Evolutionary conservation across 2,113 vertebrate genomes (phyloP), one percentile per base, ranked within the genome.

Genomic region (Electrona antarctica): DNA sequence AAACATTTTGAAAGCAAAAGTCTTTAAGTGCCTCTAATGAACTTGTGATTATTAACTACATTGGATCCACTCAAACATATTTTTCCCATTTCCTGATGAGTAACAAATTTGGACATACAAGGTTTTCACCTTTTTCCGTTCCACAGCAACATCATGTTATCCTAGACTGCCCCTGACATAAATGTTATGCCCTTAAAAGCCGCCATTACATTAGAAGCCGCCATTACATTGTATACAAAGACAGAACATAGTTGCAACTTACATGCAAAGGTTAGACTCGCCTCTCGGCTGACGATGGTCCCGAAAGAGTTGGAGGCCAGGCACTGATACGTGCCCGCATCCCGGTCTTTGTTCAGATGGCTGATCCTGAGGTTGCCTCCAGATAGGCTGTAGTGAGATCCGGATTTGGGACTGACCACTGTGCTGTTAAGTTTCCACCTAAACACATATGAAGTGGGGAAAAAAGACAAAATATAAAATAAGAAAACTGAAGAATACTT

Each of bases 351-450:
- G 90, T 95, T 95, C 76, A 97, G 95, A 73, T 92, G 94, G 88
- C 85, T 95, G 94, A 99, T 98, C 90, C 97, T 73, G 85, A 99
- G 93, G 92, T 91, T 98, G 71, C 96, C 96, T 90, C 96, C 96
- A 77, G 95, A 93, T 73, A 96, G 71, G 62, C 94, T 95, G 93
- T 96, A 96, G 90, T 93, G 96, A 60, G 94, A 96, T 93, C 96
- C 95, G 88, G 93, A 92, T 82, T 92, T 92, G 8, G 92, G 81
- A 81, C 92, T 94, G 52, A 99, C 90, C 56, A 92, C 90, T 9
- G 94, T 96, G n/a, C 96, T 95, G 45, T 99, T 99, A 80, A 97
- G 89, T 92, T 94, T 98, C 98, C 98, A 99, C 91, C 98, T 99
- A 58, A 0, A 77, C 87, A 59, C 33, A 64, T 58, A 64, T 21